Conservation (phyloP, 2,113 vertebrate genomes). For the Lepisosteus oculatus region DNA sequence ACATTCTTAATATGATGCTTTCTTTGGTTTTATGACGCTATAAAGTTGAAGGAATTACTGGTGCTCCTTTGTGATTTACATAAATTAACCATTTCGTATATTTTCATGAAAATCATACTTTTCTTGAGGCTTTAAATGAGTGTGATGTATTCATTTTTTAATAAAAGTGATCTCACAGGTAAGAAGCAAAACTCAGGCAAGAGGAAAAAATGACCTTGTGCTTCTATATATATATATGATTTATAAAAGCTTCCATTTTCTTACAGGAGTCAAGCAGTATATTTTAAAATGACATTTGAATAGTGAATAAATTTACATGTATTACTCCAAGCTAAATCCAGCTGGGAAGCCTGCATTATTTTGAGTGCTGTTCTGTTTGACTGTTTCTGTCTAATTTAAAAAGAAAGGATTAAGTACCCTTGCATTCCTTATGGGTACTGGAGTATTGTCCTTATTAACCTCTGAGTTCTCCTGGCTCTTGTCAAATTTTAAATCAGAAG, state of each 20-base stretch:
- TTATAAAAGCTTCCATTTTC: slow-evolving; percentile 4
- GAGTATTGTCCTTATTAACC: slow-evolving; percentile 1
- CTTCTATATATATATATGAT: neutral
- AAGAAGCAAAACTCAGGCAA: neutral
- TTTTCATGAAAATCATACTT: no score
- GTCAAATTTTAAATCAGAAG: neutral
- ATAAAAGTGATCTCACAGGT: no score
- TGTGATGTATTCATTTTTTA: no score
- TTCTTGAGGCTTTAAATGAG: no score
- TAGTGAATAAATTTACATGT: slow-evolving; percentile 5
- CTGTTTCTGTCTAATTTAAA: slow-evolving; percentile 2
- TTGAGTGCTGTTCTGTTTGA: slow-evolving; percentile 1
- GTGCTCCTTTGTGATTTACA: no score
- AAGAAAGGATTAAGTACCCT: neutral
- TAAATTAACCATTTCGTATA: no score
- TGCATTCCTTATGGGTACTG: neutral
- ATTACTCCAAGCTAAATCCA: slow-evolving; percentile 7
- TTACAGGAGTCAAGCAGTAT: slow-evolving; percentile 1
- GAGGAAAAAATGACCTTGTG: neutral
- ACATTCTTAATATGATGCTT: no score
- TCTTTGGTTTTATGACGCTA: no score
- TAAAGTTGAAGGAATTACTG: no score
- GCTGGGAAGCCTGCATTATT: neutral
- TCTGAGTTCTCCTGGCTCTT: neutral
- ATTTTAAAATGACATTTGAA: slow-evolving; percentile 4